Conservation (phyloP, 2,888 invertebrate genomes). For the Gymnocheta viridis region DNA sequence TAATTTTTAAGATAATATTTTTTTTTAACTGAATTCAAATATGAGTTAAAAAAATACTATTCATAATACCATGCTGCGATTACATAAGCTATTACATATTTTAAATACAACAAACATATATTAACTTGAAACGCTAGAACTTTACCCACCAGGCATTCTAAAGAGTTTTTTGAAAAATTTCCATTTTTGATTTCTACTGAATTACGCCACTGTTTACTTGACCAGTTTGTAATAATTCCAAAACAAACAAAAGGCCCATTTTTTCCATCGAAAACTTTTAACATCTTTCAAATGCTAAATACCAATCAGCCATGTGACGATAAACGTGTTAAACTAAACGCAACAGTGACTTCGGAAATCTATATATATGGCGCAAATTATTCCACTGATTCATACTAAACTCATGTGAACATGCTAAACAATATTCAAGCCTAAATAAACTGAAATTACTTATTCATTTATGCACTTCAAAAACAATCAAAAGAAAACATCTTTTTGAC, state of each 20-base stretch:
- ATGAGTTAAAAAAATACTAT: too few species aligned
- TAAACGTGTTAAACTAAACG: conserved; percentile 66
- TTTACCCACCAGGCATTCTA: neutral
- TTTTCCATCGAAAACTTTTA: conserved; percentile 50
- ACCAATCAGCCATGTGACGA: conserved; percentile 64
- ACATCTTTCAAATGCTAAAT: conserved; percentile 51
- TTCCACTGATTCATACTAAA: neutral
- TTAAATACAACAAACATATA: conserved; percentile 7
- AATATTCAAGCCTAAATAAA: conserved; percentile 52
- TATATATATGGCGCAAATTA: conserved; percentile 29
- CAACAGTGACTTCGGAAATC: conserved; percentile 56
- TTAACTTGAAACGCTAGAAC: too few species aligned
- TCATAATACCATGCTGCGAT: too few species aligned
- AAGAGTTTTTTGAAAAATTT: neutral
- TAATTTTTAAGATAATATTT: too few species aligned
- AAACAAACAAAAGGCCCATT: conserved; percentile 33
- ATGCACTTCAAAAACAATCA: conserved; percentile 34
- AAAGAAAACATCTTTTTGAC: conserved; percentile 46
- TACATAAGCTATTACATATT: too few species aligned
- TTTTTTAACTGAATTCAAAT: too few species aligned
- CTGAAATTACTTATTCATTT: conserved; percentile 63
- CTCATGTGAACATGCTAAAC: conserved; percentile 37
- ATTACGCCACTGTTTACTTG: conserved; percentile 57
- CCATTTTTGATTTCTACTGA: conserved; percentile 53
- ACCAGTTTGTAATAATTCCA: conserved; percentile 27